Conservation (phyloP, 2,888 invertebrate species). For the Epistrophe eligans region DNA sequence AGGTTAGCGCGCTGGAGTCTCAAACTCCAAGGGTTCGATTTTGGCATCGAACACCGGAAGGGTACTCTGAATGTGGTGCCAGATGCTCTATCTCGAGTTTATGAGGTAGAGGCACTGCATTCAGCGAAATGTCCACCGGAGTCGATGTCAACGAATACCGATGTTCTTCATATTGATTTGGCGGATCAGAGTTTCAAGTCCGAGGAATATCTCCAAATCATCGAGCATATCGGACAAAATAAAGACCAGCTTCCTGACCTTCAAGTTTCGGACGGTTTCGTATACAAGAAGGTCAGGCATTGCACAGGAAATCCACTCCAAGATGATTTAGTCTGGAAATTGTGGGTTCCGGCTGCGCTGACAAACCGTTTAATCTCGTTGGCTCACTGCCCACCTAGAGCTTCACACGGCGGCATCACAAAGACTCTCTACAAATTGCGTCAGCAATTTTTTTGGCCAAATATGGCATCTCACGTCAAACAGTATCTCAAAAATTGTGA, state of each 20-base stretch:
- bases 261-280: neutral
- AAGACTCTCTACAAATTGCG: neutral
- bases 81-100: neutral
- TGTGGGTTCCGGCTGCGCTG: constrained; percentile 24
- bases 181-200: neutral
- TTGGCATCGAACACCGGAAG: constrained; percentile 2
- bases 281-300: constrained; percentile 4
- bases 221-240: neutral
- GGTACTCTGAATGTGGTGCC: neutral
- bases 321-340: constrained; percentile 20
- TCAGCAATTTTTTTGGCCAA: constrained; percentile 24
- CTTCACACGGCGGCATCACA: constrained; percentile 1
- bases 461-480: constrained; percentile 4
- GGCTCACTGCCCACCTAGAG: constrained; percentile 17
- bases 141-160: neutral
- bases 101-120: neutral
- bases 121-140: neutral
- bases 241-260: constrained; percentile 16
- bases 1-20: constrained; percentile 8
- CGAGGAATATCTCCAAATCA: neutral
- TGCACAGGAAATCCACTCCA: neutral
- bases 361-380: neutral
- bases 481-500: neutral
- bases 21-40: neutral
- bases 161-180: constrained; percentile 10